Evolutionary conservation across 23 tunicate genomes (phyloP), one percentile per base, ranked within the genome.

Genomic region (Styela clava): DNA sequence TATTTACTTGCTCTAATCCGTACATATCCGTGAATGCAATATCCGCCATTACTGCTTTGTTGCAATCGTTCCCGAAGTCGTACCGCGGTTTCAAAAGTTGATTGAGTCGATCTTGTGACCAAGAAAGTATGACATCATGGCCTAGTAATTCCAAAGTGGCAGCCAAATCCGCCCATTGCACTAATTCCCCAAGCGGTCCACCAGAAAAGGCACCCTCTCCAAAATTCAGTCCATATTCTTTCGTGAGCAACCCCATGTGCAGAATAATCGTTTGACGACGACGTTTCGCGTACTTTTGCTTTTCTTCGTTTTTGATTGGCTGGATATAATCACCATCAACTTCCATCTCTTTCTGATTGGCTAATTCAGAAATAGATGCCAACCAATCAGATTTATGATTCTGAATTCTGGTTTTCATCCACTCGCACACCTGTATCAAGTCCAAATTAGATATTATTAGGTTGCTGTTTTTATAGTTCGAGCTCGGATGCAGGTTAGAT

Each of bases 151-250:
- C 85, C 28, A 94, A 69, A 7, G 79, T 34, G 0, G 90, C 82
- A 30, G 83, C 79, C 56, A 94, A 52, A 34, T 94, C 98, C 1
- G 98, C 74, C 98, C 98, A 94, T 63, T 94, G 98, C 33, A 94
- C 95, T 65, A 94, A 56, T 61, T 94, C 98, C 26, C 98, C 98
- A 33, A 94, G 79, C 3, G 98, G 95, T 12, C 98, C 98, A 0
- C 98, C 98, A 9, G 37, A 36, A 28, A 85, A 56, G 3, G 98
- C 98, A 21, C 83, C 88, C 62, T 82, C 85, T 12, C 98, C 98
- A 71, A 89, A 94, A 61, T 94, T 88, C 20, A 94, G 61, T 30
- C 79, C 79, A 37, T 19, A 64, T 68, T 87, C 98, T 74, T 84
- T 81, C 7, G 98, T 79, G 23, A 93, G 74, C 1, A 93, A 85